A percentile compares a stretch with the other conserved stretches of the same genome.
phyloP scores from a whole-genome alignment of 2,113 vertebrate genomes.

The Hydropotes inermis region DNA sequence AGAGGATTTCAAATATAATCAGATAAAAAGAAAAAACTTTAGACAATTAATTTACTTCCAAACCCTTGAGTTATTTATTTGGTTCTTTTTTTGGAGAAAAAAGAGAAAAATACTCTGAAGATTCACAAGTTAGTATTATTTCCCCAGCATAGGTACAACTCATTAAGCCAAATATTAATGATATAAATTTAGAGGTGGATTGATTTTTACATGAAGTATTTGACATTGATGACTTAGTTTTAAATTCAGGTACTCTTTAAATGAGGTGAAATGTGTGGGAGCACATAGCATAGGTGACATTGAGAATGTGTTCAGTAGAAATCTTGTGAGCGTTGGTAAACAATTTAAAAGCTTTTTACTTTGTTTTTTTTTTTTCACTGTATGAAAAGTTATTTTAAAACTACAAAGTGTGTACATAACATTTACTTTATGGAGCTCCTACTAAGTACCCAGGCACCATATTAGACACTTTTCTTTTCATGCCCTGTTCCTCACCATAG shows the following conservation, averaged over 20 bases:
- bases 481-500: not conserved
- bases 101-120: slow-evolving; percentile 16
- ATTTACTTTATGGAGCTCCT: not conserved
- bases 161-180: not conserved
- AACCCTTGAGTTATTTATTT: not conserved
- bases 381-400: not conserved
- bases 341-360: not conserved
- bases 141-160: not conserved
- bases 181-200: not conserved
- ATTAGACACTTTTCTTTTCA: not conserved
- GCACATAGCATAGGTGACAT: not conserved
- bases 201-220: not conserved
- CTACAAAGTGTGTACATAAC: not conserved
- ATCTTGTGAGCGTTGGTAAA: not conserved
- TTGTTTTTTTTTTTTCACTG: not conserved
- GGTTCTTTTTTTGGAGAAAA: not conserved
- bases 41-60: not conserved
- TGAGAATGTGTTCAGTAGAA: not conserved
- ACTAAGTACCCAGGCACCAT: not conserved
- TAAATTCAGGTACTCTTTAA: not conserved
- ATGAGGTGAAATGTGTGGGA: not conserved
- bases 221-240: not conserved
- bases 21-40: not conserved
- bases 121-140: not conserved
- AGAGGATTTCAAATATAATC: not conserved